phyloP scores from a whole-genome alignment of 2,113 vertebrate species.

The Pogonocichla stellata region DNA sequence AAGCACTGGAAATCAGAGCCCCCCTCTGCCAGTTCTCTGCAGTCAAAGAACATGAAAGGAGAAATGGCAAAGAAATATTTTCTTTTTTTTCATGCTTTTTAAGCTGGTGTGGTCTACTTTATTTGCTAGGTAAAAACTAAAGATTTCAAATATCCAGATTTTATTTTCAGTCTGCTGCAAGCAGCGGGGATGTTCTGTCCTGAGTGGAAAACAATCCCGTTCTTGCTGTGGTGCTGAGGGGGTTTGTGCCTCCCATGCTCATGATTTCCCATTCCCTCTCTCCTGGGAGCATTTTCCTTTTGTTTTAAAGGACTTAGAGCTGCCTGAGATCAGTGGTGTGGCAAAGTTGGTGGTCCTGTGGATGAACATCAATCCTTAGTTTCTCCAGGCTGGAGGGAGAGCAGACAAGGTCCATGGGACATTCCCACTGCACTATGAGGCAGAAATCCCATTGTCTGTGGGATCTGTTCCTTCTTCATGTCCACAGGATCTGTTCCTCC shows the following conservation, averaged over 20 bases:
- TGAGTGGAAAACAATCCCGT: neutral
- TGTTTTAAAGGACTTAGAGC: neutral
- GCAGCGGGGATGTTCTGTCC: neutral
- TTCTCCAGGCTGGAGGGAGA: neutral
- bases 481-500: no score
- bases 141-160: neutral
- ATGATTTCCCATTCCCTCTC: neutral
- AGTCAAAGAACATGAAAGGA: neutral
- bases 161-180: neutral
- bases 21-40: neutral
- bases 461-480: neutral
- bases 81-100: neutral
- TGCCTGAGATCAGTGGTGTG: neutral
- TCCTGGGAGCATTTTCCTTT: neutral
- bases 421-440: fast-evolving
- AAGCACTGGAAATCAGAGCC: neutral
- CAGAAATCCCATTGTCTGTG: neutral
- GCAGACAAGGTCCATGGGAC: neutral
- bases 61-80: neutral
- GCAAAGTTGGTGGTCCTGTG: neutral
- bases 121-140: neutral
- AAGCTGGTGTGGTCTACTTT: neutral
- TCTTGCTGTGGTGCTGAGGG: neutral
- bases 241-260: neutral
- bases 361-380: neutral